Evolutionary conservation across 1,140 invertebrate species (phyloP).

Genomic region (Trichonephila inaurata): DNA sequence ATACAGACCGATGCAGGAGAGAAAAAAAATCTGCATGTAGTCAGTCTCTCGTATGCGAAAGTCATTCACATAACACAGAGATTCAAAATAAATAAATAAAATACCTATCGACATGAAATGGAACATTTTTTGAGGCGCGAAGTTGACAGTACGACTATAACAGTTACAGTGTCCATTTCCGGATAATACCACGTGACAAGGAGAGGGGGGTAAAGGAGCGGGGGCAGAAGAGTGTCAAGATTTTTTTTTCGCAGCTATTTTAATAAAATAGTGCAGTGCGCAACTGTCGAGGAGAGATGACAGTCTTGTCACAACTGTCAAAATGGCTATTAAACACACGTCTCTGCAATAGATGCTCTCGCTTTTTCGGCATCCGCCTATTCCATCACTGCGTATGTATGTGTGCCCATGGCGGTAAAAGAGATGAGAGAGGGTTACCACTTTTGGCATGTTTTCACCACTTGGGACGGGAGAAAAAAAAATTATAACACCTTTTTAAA

Average conservation of each 20-base stretch:
- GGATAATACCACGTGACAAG: slow-evolving; percentile 76
- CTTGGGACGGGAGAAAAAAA: background rate
- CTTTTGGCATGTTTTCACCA: slow-evolving; percentile 55
- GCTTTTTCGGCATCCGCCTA: slow-evolving; percentile 69
- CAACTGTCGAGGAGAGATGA: slow-evolving; percentile 67
- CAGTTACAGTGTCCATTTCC: slow-evolving; percentile 76
- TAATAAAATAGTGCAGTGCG: slow-evolving; percentile 75
- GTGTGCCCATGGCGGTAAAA: slow-evolving; percentile 69
- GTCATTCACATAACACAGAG: slow-evolving; percentile 68
- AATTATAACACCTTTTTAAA: slow-evolving; percentile 3
- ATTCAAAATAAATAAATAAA: slow-evolving; percentile 76
- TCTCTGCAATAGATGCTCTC: slow-evolving; percentile 74
- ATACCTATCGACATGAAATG: slow-evolving; percentile 75
- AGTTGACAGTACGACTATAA: slow-evolving; percentile 74
- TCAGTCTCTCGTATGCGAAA: slow-evolving; percentile 64
- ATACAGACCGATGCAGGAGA: background rate
- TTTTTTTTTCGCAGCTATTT: slow-evolving; percentile 66
- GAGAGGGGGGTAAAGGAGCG: background rate
- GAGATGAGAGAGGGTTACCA: slow-evolving; percentile 23
- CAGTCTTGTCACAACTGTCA: slow-evolving; percentile 76
- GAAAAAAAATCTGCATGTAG: slow-evolving; percentile 67
- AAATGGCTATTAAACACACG: slow-evolving; percentile 76
- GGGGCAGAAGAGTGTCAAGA: slow-evolving; percentile 5
- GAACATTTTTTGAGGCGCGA: slow-evolving; percentile 68
- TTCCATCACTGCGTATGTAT: slow-evolving; percentile 73